Base-by-base conservation (phyloP, 2,797 vertebrate species). In the Amphiprion clarkii region DNA sequence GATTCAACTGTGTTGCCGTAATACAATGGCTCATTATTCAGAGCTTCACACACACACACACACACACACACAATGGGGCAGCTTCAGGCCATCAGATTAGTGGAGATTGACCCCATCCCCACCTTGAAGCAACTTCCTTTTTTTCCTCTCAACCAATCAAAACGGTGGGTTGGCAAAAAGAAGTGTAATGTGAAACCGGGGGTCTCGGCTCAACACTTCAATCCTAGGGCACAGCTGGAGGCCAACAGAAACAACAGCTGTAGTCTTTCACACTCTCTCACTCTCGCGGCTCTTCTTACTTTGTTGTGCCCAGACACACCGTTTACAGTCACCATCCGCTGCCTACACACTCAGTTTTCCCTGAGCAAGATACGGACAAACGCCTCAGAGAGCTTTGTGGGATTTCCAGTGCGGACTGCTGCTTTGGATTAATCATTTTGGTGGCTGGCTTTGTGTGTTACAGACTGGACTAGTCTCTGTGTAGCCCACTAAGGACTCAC, bases 21-120 rank as follows among this genome's bases (percentile, higher is more conserved):
- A 92, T 81, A 94, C 94, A 95, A 94, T 95, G 86, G 92, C 78
- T 91, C 89, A 94, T 95, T 95, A 93, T 95, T 90, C 82, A 74
- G 67, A 86, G 84, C 70, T 77, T 19, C 66, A 3, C 66, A 36
- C 62, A 69, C 63, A 63, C 81, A 74, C 65, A 74, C 54, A 59
- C 67, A 59, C 74, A 78, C 76, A 76, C 76, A 67, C 61, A 91
- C 91, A 91, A 92, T 88, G 67, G 88, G 82, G 67, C 78, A 86
- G 83, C 79, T 85, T 87, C 83, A 84, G 89, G 74, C 88, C 90
- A 89, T 88, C 88, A 89, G 91, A 93, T 93, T 93, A 94, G 86
- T 83, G 71, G 58, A 84, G 82, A 83, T 49, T 91, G 90, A 93
- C 92, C 91, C 88, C 79, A 89, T 91, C 88, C 73, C 89, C 90